Conservation (phyloP, 2,113 vertebrate species). For the Lepus americanus region DNA sequence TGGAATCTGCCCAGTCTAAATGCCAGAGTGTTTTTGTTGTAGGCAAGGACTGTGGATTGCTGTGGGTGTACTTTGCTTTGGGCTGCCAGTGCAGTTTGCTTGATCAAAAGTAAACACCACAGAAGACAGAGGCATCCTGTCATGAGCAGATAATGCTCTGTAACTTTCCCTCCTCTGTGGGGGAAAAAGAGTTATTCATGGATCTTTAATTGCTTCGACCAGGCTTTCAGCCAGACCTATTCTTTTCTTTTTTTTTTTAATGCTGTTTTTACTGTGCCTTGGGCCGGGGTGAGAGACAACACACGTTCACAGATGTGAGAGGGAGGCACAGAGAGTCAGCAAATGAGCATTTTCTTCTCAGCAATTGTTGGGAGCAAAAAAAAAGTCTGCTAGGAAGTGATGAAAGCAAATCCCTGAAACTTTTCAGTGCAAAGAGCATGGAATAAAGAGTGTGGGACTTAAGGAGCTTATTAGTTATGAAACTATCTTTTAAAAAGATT, state of each 20-base stretch:
- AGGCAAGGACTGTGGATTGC: neutral
- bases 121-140: neutral
- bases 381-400: neutral
- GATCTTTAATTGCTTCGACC: neutral
- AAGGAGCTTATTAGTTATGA: neutral
- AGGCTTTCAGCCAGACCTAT: neutral
- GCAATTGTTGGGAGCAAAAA: neutral
- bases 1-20: conserved; percentile 20
- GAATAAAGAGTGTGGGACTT: neutral
- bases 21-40: conserved; percentile 3
- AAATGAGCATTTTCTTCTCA: neutral
- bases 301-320: neutral
- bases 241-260: neutral
- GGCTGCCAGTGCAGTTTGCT: neutral
- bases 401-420: neutral
- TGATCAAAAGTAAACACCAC: neutral
- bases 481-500: no score
- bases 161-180: conserved; percentile 1
- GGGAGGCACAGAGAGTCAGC: no score
- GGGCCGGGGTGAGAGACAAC: neutral
- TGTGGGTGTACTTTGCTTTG: neutral
- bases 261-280: neutral
- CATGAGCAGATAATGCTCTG: neutral
- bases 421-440: neutral
- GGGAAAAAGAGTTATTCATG: neutral